These are phyloP conservation scores for Calephelis virginiensis DNA, from an alignment of 1,140 invertebrate species.

Conservation along the genomic window DNA sequence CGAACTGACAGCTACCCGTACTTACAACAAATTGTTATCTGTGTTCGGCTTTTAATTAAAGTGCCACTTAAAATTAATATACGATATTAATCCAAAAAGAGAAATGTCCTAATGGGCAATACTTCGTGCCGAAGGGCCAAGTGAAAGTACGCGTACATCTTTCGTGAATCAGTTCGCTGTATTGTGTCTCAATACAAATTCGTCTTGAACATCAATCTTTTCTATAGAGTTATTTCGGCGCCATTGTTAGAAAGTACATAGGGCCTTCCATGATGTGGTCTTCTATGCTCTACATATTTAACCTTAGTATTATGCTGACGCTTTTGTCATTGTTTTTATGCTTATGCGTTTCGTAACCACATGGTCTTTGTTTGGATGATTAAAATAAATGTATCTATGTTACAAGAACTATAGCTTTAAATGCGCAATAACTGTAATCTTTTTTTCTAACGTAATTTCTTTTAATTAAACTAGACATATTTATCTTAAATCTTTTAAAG, in stretches of 20 bases:
- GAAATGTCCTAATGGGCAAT: constrained; percentile 40
- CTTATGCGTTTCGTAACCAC: neutral
- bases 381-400: neutral
- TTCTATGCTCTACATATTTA: constrained; percentile 19
- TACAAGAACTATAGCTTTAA: neutral
- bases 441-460: too few species aligned
- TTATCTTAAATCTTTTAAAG: too few species aligned
- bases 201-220: constrained; percentile 59
- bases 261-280: neutral
- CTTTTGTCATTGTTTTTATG: constrained; percentile 28
- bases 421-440: neutral
- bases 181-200: constrained; percentile 65
- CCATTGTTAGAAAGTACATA: constrained; percentile 51
- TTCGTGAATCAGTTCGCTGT: constrained; percentile 53
- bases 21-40: too few species aligned
- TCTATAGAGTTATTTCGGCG: constrained; percentile 43
- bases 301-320: constrained; percentile 23
- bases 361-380: neutral
- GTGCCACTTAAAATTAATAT: neutral
- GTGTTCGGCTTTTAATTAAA: neutral
- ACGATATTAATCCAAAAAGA: constrained; percentile 17
- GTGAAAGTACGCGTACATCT: constrained; percentile 64
- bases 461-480: too few species aligned
- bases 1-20: too few species aligned
- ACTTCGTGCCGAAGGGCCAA: constrained; percentile 53